Percentiles rank a stretch among this genome's conserved stretches.
These are phyloP conservation scores for Alcis repandata DNA, from an alignment of 2,888 invertebrate species.

Conservation along the genomic window DNA sequence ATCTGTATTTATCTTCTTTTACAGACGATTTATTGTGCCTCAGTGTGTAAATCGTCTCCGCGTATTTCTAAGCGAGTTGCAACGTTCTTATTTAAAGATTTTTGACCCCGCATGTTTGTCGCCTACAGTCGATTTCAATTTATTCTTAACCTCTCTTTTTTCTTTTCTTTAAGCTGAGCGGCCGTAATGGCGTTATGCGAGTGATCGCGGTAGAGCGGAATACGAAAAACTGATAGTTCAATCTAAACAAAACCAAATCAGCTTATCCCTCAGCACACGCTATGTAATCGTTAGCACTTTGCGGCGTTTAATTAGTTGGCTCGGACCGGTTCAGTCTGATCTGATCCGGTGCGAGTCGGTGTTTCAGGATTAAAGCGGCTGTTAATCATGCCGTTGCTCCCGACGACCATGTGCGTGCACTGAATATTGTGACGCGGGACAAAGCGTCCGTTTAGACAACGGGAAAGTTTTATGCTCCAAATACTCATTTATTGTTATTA, in stretches of 20 bases:
- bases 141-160: conserved; percentile 49
- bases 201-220: conserved; percentile 43
- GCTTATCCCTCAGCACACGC: conserved; percentile 60
- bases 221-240: conserved; percentile 30
- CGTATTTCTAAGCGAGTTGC: conserved; percentile 31
- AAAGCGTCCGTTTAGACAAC: background rate
- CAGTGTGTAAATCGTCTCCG: conserved; percentile 33
- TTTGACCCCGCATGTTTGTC: too few species aligned
- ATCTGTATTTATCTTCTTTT: conserved; percentile 5
- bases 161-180: conserved; percentile 48
- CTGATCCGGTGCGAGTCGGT: conserved; percentile 58
- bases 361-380: conserved; percentile 64
- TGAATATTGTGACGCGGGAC: background rate
- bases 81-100: conserved; percentile 45
- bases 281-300: conserved; percentile 64
- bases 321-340: conserved; percentile 63
- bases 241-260: conserved; percentile 52
- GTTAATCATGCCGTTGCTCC: conserved; percentile 61
- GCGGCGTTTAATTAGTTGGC: conserved; percentile 67
- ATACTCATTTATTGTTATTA: too few species aligned
- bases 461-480: conserved; percentile 2
- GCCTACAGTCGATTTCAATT: conserved; percentile 43
- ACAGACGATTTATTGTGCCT: conserved; percentile 22
- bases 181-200: conserved; percentile 47
- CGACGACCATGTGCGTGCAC: conserved; percentile 22